phyloP scores from a whole-genome alignment of 2,113 vertebrate genomes.

The Danio rerio region GRCz12tu NC_133183.1:26676001-26676500 shows the following conservation, averaged over 20 bases:
- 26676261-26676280: not conserved
- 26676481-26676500: too few relatives aligned
- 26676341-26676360: too few relatives aligned
- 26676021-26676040: not conserved
- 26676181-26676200: slow-evolving; percentile 13
- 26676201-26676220: slow-evolving; percentile 30
- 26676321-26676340: too few relatives aligned
- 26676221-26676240: not conserved
- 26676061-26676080: slow-evolving; percentile 5
- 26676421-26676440: too few relatives aligned
- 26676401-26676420: too few relatives aligned
- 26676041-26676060: not conserved
- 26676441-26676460: too few relatives aligned
- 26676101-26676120: not conserved
- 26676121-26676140: not conserved
- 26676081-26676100: not conserved
- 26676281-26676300: not conserved
- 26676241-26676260: not conserved
- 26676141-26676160: not conserved
- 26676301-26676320: not conserved
- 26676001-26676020: too few relatives aligned
- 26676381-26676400: too few relatives aligned
- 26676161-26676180: not conserved
- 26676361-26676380: too few relatives aligned
- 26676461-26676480: too few relatives aligned